Conservation (phyloP, 1,140 invertebrate species). For the Rhopalosiphum maidis region DNA sequence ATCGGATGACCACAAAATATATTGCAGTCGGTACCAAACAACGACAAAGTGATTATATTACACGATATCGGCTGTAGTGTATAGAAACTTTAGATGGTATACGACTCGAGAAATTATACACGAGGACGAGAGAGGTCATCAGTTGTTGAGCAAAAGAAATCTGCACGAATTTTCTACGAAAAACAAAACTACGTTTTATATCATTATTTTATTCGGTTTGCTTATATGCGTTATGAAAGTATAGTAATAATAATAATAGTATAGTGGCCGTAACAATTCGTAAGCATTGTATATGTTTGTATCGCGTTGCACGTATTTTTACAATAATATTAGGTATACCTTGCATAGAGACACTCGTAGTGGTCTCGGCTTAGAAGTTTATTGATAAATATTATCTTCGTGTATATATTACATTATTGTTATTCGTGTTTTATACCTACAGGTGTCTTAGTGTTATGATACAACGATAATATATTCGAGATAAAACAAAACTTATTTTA, state of each 20-base stretch:
- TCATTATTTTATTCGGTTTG: background rate
- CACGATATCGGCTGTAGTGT: background rate
- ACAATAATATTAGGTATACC: background rate
- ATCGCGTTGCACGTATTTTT: background rate
- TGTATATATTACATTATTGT: background rate
- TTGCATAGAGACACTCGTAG: background rate
- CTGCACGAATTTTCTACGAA: background rate
- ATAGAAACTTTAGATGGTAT: background rate
- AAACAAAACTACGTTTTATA: background rate
- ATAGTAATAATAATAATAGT: background rate
- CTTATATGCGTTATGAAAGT: background rate
- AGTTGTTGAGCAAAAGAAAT: background rate
- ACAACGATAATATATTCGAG: background rate
- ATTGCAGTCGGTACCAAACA: conserved; percentile 1
- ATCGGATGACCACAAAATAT: conserved; percentile 37
- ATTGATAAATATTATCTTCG: conserved; percentile 1
- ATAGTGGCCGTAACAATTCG: background rate
- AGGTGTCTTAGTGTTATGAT: background rate
- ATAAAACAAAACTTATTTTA: background rate
- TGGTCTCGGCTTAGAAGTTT: background rate
- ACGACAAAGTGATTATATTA: background rate
- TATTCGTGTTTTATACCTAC: background rate
- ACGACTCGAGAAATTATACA: background rate
- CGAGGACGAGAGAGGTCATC: background rate
- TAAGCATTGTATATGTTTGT: background rate